Evolutionary conservation across 2,113 vertebrate species (phyloP).

Genomic region (Aepyceros melampus): DNA sequence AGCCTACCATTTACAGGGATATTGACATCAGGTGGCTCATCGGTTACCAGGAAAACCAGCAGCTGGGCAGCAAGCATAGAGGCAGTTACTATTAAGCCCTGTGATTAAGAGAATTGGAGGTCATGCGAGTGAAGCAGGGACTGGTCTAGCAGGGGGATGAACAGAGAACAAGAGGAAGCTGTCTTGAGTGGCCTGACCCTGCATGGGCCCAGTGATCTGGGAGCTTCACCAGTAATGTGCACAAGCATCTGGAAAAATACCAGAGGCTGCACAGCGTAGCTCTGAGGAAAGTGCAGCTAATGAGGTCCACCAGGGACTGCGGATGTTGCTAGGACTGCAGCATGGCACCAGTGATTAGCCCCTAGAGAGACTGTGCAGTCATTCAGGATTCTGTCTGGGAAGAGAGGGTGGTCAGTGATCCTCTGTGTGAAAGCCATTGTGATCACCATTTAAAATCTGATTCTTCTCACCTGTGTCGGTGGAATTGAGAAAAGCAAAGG

Average conservation of each 20-base stretch:
- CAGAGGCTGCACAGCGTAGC: background rate
- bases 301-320: no score
- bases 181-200: background rate
- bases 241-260: background rate
- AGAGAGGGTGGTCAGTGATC: background rate
- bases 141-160: background rate
- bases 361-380: background rate
- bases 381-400: background rate
- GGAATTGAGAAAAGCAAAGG: background rate
- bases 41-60: background rate
- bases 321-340: no score
- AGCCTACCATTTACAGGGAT: background rate
- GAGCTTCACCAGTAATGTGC: background rate
- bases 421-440: background rate
- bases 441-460: background rate
- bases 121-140: background rate
- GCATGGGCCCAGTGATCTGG: background rate
- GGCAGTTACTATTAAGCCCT: background rate
- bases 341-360: no score
- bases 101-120: background rate
- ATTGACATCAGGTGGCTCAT: background rate
- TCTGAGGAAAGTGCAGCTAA: background rate
- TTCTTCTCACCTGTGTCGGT: background rate
- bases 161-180: background rate
- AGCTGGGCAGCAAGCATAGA: background rate